Base-by-base conservation (phyloP, 2,888 invertebrate genomes). In the Coenonympha glycerion region DNA sequence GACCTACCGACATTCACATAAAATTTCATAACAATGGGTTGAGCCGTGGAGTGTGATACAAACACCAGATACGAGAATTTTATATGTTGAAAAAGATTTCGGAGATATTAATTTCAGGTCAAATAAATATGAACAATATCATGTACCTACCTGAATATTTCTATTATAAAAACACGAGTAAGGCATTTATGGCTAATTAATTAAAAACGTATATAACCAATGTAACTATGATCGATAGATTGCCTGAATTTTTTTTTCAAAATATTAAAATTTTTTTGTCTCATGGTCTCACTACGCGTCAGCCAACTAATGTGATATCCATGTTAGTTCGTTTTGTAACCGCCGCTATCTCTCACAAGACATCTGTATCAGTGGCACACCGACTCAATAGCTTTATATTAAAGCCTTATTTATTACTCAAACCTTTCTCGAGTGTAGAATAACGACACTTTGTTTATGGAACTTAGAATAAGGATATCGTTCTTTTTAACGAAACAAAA, bases 331-430 rank as follows among this genome's bases (percentile, higher is more conserved):
- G 78, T 80, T 81, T 78, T 72, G 81, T 77, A 64, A 66, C 64
- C 60, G 76, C 83, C 83, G 86, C 82, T 86, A 86, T 86, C 86
- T 68, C 58, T 45, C 56, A 53, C 59, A 63, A 71, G 83, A 85
- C 86, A 85, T 83, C 85, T 85, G 84, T 83, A 83, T 83, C 85
- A 73, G 84, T 77, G 81, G 84, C 81, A 75, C 72, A 69, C 67
- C 68, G 73, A 68, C 71, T 76, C 73, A 74, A 76, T 76, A 72
- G 76, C 80, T 81, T 78, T 83, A 85, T 79, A 76, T 76, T 76
- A 76, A 71, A 69, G 61, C 71, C 66, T 79, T 81, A 85, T 85
- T 85, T 85, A 85, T 84, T 76, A 71, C 76, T 64, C 64, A 64
- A 71, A 66, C 78, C 71, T 65, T 67, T 69, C 63, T 69, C 67